Evolutionary conservation across 2,888 invertebrate genomes (phyloP), one percentile per base, ranked within the genome.

Genomic region (Hydriomena furcata): DNA sequence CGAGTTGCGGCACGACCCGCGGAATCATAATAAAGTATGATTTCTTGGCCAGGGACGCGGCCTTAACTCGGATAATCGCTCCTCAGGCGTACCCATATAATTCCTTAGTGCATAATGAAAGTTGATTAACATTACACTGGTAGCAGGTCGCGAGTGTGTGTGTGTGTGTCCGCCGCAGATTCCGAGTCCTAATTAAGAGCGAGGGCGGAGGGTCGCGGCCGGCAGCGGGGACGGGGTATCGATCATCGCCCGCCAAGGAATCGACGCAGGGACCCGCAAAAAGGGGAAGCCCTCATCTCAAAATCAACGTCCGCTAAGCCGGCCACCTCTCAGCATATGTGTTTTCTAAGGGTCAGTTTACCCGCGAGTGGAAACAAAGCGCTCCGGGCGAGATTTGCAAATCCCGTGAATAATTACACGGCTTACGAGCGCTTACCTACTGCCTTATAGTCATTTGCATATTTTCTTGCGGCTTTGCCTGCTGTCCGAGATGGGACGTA

Each of bases 141-240:
- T 69, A 73, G 66, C 61, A 60, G 60, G 61, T 50, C 52, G 60
- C 55, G 79, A 68, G 82, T 85, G 91, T 89, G 91, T 85, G 91
- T 89, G 91, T 91, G 94, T 93, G 94, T 94, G 94, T 94, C 94
- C 94, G 93, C 94, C 93, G 92, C 94, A 94, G 94, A 94, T 94
- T 94, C 94, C 93, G 93, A 93, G 93, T 94, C 93, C 94, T 94
- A 94, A 94, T 94, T 94, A 94, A 94, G 94, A 94, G 93, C 91
- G 92, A 92, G 93, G 92, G 91, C 90, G 79, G 81, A 74, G 82
- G 81, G 79, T 74, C 79, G 79, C 81, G 82, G 82, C 82, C 82
- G 77, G 67, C 75, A 75, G 73, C 73, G 82, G 81, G 79, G 82
- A 82, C 73, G 82, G 80, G 82, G 87, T 89, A 88, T 89, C 86